Base-by-base conservation (phyloP, 2,797 vertebrate species). In the Neostethus bicornis region DNA sequence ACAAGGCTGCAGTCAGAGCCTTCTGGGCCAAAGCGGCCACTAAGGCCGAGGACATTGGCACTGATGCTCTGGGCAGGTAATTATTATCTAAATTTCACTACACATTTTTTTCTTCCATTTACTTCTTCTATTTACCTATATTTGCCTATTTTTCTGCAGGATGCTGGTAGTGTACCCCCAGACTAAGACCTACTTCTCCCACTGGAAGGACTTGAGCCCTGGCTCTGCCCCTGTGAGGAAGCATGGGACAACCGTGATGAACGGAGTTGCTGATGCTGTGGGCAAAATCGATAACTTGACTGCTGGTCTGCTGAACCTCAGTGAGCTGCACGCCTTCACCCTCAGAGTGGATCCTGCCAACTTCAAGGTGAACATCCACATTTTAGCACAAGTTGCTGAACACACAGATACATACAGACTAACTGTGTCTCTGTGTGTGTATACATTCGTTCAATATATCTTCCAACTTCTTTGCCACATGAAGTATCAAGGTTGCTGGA, bases 181-280 rank as follows among this genome's bases (percentile, higher is more conserved):
- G 66, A 93, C 93, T 77, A 96, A 95, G 87, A 93, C 90, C 14
- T 96, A 96, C 84, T 97, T 97, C 75, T 1, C 90, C 25, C 93
- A 94, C 89, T 93, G 92, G 66, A 64, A 77, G 41, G 92, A 96
- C 75, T 6, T 94, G 72, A 61, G 14, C 0, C 80, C 80, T 0
- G 79, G 76, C 45, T 94, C 95, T 1, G 35, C 69, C 1, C 76
- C 85, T 8, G 45, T 95, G 42, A 84, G 19, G 68, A 83, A 1
- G 11, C 94, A 95, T 0, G 93, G 93, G 35, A 69, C 45, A 44
- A 89, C 81, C 16, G 73, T 94, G 24, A 77, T 81, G 2, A 0
- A 0, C 0, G 93, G 88, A 0, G 72, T 96, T 24, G 14, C 34
- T 0, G 78, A 75, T 0, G 92, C 92, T 12, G 70, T 81, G 19